phyloP scores from a whole-genome alignment of 1,140 invertebrate species.

The Drosophila elegans region DNA sequence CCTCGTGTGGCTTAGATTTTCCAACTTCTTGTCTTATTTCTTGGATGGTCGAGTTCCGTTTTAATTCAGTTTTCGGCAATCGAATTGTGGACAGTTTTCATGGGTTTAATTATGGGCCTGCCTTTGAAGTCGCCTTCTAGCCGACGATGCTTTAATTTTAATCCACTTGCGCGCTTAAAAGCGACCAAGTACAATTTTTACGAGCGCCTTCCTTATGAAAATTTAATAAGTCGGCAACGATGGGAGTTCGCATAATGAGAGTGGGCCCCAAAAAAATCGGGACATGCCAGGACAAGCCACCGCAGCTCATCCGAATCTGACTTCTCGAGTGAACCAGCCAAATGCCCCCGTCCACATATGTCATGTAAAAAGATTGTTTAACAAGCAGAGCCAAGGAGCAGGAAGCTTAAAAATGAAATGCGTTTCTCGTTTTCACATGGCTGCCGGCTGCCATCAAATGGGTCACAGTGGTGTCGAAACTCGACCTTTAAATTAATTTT shows the following conservation, averaged over 20 bases:
- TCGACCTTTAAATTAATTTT: constrained; percentile 3
- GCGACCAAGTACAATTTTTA: constrained; percentile 63
- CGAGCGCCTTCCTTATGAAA: constrained; percentile 67
- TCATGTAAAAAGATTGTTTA: constrained; percentile 80
- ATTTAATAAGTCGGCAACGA: constrained; percentile 66
- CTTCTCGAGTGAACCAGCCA: neutral
- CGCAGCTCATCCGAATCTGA: constrained; percentile 16
- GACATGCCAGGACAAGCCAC: constrained; percentile 24
- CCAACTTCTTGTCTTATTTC: constrained; percentile 26
- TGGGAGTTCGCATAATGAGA: constrained; percentile 39
- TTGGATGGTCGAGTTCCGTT: constrained; percentile 36
- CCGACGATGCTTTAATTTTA: constrained; percentile 62
- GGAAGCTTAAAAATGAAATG: constrained; percentile 77
- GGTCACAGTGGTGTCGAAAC: constrained; percentile 22
- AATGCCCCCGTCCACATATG: constrained; percentile 46
- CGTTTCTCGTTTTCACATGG: constrained; percentile 67
- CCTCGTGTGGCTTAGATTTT: constrained; percentile 16
- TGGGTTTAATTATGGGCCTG: constrained; percentile 59
- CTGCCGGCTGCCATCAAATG: constrained; percentile 36
- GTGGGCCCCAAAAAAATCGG: constrained; percentile 29
- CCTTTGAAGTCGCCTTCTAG: constrained; percentile 58
- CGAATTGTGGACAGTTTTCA: constrained; percentile 75
- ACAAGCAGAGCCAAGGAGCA: constrained; percentile 46
- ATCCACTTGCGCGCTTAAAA: constrained; percentile 69
- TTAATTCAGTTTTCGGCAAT: constrained; percentile 73